Conservation (phyloP, 1,140 invertebrate genomes). For the Hetaerina americana region DNA sequence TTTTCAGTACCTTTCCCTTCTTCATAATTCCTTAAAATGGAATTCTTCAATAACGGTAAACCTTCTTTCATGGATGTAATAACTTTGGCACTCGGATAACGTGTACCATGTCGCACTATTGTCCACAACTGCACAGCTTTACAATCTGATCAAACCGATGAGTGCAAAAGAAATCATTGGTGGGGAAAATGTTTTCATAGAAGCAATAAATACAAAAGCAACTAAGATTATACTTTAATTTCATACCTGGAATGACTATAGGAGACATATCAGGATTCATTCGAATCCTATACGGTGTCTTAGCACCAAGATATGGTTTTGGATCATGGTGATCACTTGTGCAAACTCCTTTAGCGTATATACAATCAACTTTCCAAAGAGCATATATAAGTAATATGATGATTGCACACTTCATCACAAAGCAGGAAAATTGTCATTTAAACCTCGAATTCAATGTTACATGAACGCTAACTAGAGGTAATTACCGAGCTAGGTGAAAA, state of each 20-base stretch:
- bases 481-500: too few relatives aligned
- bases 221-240: too few relatives aligned
- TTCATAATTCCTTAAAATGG: constrained; percentile 32
- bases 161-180: constrained; percentile 14
- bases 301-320: constrained; percentile 33
- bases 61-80: constrained; percentile 34
- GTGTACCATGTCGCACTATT: constrained; percentile 50
- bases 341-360: too few relatives aligned
- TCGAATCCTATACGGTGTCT: constrained; percentile 45
- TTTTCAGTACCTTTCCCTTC: constrained; percentile 21
- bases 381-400: too few relatives aligned
- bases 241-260: constrained; percentile 36
- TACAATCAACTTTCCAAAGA: too few relatives aligned
- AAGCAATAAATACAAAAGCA: too few relatives aligned
- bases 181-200: neutral
- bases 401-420: too few relatives aligned
- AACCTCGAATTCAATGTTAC: too few relatives aligned
- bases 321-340: too few relatives aligned
- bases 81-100: constrained; percentile 41
- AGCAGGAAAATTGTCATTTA: too few relatives aligned
- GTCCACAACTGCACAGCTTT: constrained; percentile 45
- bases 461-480: too few relatives aligned
- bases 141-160: too few relatives aligned
- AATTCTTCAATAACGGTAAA: constrained; percentile 32
- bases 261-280: constrained; percentile 39